Percentiles rank a stretch among this genome's conserved stretches.
Conservation (phyloP, 1,140 invertebrate species). For the Brachionus rotundiformis region DNA sequence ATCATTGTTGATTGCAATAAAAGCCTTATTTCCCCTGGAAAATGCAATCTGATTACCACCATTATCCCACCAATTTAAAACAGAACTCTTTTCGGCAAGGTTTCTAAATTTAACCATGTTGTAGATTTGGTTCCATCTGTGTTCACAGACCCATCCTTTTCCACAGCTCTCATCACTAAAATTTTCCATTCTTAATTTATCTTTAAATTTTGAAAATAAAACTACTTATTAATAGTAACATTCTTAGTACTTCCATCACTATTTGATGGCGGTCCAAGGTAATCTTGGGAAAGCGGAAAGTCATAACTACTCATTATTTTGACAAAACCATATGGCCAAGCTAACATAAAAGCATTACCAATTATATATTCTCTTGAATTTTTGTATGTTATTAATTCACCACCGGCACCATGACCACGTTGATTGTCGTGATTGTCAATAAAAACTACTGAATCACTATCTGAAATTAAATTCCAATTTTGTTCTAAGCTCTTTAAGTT, state of each 20-base stretch:
- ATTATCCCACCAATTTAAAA: slow-evolving; percentile 57
- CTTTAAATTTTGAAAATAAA: background rate
- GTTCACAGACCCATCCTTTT: slow-evolving; percentile 84
- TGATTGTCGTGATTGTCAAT: slow-evolving; percentile 67
- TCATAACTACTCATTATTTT: slow-evolving; percentile 75
- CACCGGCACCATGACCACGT: slow-evolving; percentile 60
- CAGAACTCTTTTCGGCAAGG: slow-evolving; percentile 61
- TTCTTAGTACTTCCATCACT: slow-evolving; percentile 69
- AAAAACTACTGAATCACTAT: slow-evolving; percentile 63
- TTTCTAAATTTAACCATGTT: slow-evolving; percentile 79
- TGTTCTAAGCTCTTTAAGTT: slow-evolving; percentile 57
- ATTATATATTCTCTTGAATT: slow-evolving; percentile 69
- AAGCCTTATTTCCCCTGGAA: slow-evolving; percentile 56
- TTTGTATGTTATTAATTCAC: slow-evolving; percentile 59
- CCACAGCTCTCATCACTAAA: slow-evolving; percentile 69
- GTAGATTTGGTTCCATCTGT: slow-evolving; percentile 77
- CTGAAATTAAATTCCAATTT: slow-evolving; percentile 58
- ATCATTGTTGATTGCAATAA: slow-evolving; percentile 59
- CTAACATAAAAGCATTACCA: slow-evolving; percentile 76
- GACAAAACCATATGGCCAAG: slow-evolving; percentile 74
- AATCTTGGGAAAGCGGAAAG: slow-evolving; percentile 53
- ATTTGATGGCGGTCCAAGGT: slow-evolving; percentile 61
- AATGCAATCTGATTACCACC: slow-evolving; percentile 58
- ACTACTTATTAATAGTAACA: slow-evolving; percentile 67
- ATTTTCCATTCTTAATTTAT: background rate